These are phyloP conservation scores for Hybos culiciformis DNA, from an alignment of 2,888 invertebrate genomes.

Conservation along the genomic window DNA sequence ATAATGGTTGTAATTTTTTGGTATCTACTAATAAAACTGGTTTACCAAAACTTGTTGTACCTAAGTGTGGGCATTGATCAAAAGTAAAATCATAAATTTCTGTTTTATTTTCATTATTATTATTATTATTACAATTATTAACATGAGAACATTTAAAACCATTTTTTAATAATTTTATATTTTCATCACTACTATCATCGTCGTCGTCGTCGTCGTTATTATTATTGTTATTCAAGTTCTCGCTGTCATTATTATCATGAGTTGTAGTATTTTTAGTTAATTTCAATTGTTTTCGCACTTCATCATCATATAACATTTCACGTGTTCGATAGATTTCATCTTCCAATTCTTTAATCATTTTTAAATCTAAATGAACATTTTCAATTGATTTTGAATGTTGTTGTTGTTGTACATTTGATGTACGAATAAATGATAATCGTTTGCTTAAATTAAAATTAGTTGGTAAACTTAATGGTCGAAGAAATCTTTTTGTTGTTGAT, in stretches of 20 bases:
- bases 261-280: neutral
- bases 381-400: neutral
- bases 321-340: constrained; percentile 15
- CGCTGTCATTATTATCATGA: neutral
- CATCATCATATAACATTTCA: constrained; percentile 8
- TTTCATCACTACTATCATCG: neutral
- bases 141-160: neutral
- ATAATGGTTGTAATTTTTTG: constrained; percentile 10
- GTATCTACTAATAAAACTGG: constrained; percentile 12
- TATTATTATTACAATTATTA: neutral
- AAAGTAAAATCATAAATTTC: constrained; percentile 5
- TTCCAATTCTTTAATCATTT: constrained; percentile 13
- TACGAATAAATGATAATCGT: constrained; percentile 6
- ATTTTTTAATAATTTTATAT: neutral
- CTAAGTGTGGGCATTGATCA: constrained; percentile 12
- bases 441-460: constrained; percentile 12
- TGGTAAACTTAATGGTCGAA: constrained; percentile 13
- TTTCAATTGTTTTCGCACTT: neutral
- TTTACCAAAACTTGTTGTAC: constrained; percentile 3
- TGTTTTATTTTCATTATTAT: constrained; percentile 7
- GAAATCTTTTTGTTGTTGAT: constrained; percentile 13
- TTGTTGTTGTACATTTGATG: neutral
- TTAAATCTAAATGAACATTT: constrained; percentile 9
- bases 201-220: neutral
- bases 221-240: neutral